Base-by-base conservation (phyloP, 2,797 vertebrate genomes). In the Salmo trutta region DNA sequence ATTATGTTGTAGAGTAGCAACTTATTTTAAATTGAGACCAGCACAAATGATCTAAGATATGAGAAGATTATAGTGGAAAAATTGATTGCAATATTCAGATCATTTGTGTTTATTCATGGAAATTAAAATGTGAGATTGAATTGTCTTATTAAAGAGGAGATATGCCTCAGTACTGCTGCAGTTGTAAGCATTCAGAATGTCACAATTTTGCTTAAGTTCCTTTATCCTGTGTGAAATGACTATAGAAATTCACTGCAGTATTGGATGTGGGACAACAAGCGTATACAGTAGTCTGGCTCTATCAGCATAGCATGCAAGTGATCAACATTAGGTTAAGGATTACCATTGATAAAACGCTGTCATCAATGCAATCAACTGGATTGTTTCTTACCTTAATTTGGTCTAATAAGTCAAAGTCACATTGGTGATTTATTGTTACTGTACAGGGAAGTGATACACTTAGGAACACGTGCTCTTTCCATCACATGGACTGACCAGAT, bases 1-100 rank as follows among this genome's bases (percentile, higher is more conserved):
- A 94, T 96, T 97, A 96, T 96, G 96, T 96, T 96, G 96, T 95
- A 96, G 94, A 94, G 95, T 95, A 95, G 95, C 95, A 94, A 95
- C 96, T 95, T 95, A 91, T 93, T 96, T 94, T 95, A 94, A 97
- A 96, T 92, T 93, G 95, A 87, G 87, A 86, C 86, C 41, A 47
- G 41, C 41, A 47, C 41, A 47, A 47, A 47, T 47, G 2, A 12
- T 41, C 41, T 91, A 88, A 85, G 92, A 90, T 86, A 90, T 83
- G 76, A 10, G 88, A 81, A 72, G 79, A 77, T 87, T 82, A 78
- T 80, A 74, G 80, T 80, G 80, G 83, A 84, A 47, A 78, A 86
- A 84, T 82, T 52, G 71, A 83, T 72, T 2, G 79, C 47, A 47
- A 74, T 78, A 83, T 81, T 86, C 82, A 27, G 75, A 12, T 80